Base-by-base conservation (phyloP, 1,140 invertebrate species). In the Aphaenogaster floridana region DNA sequence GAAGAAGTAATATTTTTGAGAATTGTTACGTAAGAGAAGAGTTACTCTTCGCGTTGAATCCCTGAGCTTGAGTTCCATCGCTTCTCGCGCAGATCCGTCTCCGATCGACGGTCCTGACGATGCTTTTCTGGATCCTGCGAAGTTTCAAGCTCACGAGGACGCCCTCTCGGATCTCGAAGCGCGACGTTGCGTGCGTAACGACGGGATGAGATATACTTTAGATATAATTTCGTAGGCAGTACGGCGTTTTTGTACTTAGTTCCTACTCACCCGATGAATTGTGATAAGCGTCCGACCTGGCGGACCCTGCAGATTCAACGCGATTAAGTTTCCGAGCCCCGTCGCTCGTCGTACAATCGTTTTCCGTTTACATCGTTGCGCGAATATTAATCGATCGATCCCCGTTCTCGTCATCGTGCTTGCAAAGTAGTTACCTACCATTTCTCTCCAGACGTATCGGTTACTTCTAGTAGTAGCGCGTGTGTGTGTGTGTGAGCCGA, bases 141-240 rank as follows among this genome's bases (percentile, higher is more conserved):
- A 1, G 36, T 59, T 45, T 59, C n/a, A n/a, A 42, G 13, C 21
- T 28, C 8, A 42, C 2, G 9, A 48, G 17, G 5, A 36, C 36
- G 7, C 39, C 42, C 17, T 74, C 21, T 45, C 42, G 68, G 59
- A 61, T 84, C 69, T 84, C 80, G 42, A 74, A 50, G 61, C 45
- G 80, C 42, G 80, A 63, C 45, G 69, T 74, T 36, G 13, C 66
- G 50, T 45, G 42, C 11, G 42, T 28, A 34, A 48, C 13, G 42
- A 83, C 3, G n/a, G n/a, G 42, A 61, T 63, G 80, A 39, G 80
- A 50, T 61, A 50, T 61, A 76, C 68, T 76, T 76, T 76, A 84
- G 80, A 61, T 84, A 61, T 84, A 76, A 84, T 84, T 84, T 81
- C 66, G 21, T 71, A 81, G 48, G 36, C n/a, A 50, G 42, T 63